A percentile compares a stretch with the other conserved stretches of the same genome.
Conservation (phyloP, 2,797 vertebrate genomes). For the Muraenolepis orangiensis region DNA sequence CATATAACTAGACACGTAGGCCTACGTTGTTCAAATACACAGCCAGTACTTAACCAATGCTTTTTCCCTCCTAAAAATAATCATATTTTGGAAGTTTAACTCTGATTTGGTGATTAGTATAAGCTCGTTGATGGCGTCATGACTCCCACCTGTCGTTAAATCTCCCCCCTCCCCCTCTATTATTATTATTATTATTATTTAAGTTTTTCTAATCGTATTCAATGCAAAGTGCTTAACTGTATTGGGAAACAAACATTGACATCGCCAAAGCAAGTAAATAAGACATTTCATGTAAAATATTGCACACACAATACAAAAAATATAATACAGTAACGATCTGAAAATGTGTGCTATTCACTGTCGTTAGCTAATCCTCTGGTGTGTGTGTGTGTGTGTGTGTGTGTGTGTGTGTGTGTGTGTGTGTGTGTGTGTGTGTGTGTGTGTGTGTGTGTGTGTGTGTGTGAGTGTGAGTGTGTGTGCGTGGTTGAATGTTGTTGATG, state of each 20-base stretch:
- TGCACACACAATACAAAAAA: background rate
- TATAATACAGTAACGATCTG: background rate
- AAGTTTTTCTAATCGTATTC: too few relatives aligned
- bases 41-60: background rate
- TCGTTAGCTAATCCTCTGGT: conserved; percentile 11
- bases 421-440: conserved; percentile 33
- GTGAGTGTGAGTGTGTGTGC: conserved; percentile 29
- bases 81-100: background rate
- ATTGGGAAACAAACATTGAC: background rate
- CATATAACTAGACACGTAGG: background rate
- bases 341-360: conserved; percentile 10
- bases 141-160: too few relatives aligned
- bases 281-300: background rate
- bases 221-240: background rate
- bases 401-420: conserved; percentile 54
- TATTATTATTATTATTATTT: too few relatives aligned
- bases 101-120: background rate
- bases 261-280: background rate
- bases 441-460: conserved; percentile 32
- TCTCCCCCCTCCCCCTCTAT: too few relatives aligned
- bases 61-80: background rate
- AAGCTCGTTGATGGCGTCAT: background rate
- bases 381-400: conserved; percentile 58
- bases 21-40: background rate
- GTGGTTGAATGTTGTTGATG: conserved; percentile 63